Evolutionary conservation across 2,888 invertebrate genomes (phyloP).

Genomic region (Mylabris sibirica): DNA sequence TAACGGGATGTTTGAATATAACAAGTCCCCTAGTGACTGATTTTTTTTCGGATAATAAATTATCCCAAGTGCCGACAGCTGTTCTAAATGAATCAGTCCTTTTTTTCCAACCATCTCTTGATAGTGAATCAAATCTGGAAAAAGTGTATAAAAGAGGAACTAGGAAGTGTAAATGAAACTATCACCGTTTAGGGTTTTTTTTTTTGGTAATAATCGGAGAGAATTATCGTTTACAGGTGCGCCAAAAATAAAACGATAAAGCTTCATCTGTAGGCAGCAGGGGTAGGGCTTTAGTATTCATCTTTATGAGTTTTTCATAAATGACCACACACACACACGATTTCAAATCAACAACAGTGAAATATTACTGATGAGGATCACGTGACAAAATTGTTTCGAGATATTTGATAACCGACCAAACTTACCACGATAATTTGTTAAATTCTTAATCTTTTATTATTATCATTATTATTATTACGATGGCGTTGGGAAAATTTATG

Average conservation of each 20-base stretch:
- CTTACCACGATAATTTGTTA: conserved; percentile 10
- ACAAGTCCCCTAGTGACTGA: conserved; percentile 50
- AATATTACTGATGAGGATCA: conserved; percentile 30
- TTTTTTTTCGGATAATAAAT: conserved; percentile 45
- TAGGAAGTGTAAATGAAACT: conserved; percentile 8
- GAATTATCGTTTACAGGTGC: conserved; percentile 5
- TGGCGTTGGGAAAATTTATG: neutral
- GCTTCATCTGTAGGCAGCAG: too few relatives aligned
- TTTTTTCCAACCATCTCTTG: neutral
- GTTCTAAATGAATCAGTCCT: conserved; percentile 24
- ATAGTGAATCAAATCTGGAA: neutral
- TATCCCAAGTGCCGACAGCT: conserved; percentile 37
- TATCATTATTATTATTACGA: neutral
- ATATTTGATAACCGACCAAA: conserved; percentile 24
- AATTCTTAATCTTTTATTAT: neutral
- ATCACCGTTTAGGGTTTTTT: neutral
- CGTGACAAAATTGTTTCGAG: conserved; percentile 35
- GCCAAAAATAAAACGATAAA: too few relatives aligned
- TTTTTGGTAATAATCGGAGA: neutral
- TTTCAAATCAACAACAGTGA: conserved; percentile 27
- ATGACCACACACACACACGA: conserved; percentile 37
- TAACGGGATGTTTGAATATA: conserved; percentile 36
- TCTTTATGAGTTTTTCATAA: conserved; percentile 33
- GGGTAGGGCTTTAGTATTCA: neutral
- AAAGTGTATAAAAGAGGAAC: neutral